Conservation (phyloP, 30 jellyfish, hydroid and myxozoan genomes). For the Hydractinia echinata region DNA sequence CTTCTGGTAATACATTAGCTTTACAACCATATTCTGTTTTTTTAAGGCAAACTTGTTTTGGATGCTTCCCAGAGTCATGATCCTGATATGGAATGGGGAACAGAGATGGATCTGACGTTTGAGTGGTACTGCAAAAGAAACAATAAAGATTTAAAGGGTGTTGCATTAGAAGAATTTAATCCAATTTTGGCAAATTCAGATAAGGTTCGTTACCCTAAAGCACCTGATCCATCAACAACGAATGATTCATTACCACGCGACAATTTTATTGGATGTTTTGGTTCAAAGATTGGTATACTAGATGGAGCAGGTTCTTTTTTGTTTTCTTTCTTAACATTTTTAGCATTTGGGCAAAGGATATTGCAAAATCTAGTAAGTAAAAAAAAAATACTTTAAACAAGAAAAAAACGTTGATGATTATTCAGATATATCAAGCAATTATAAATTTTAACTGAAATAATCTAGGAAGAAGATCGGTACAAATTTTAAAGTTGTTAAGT, state of each 20-base stretch:
- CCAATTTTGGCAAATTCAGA: neutral
- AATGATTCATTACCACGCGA: neutral
- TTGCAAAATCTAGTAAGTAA: too few relatives aligned
- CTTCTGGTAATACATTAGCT: too few relatives aligned
- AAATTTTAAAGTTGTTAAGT: too few relatives aligned
- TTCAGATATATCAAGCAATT: too few relatives aligned
- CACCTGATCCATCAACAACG: constrained; percentile 9
- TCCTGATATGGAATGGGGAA: constrained; percentile 54
- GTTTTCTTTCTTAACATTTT: neutral
- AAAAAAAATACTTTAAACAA: too few relatives aligned
- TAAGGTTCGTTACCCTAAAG: neutral
- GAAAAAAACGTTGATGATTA: too few relatives aligned
- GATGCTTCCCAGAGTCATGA: constrained; percentile 57
- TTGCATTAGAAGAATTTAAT: neutral
- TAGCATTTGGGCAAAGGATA: too few relatives aligned
- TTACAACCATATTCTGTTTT: neutral
- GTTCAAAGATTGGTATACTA: neutral
- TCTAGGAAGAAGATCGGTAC: too few relatives aligned
- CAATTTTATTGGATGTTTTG: constrained; percentile 15
- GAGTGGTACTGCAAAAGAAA: constrained; percentile 18
- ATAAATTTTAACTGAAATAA: too few relatives aligned
- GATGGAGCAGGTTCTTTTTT: neutral
- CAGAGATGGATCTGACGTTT: constrained; percentile 26
- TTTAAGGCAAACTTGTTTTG: constrained; percentile 29
- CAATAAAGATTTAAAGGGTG: neutral